A percentile compares a stretch with the other conserved stretches of the same genome.
These are phyloP conservation scores for Yasuhikotakia modesta DNA, from an alignment of 2,797 vertebrate species.

Conservation along the genomic window DNA sequence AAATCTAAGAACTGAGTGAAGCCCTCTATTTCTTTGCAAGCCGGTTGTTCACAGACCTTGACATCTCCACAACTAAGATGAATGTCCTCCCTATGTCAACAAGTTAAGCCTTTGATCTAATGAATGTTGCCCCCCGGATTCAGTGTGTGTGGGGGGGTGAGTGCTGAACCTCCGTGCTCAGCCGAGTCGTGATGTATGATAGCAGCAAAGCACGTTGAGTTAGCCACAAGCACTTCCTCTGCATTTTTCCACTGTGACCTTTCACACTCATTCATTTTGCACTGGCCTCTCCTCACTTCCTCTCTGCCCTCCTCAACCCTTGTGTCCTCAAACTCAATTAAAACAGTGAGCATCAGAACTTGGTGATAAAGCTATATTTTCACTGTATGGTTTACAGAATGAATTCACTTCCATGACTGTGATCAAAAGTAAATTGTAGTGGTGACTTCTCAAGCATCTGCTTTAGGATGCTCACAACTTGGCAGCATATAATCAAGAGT, in stretches of 20 bases:
- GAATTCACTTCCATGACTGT: neutral
- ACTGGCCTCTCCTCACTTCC: constrained; percentile 56
- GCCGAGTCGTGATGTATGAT: constrained; percentile 72
- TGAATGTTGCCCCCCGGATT: constrained; percentile 60
- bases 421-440: neutral
- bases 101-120: constrained; percentile 63
- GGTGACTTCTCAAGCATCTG: neutral
- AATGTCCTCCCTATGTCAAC: constrained; percentile 62
- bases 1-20: constrained; percentile 24
- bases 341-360: constrained; percentile 50
- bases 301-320: constrained; percentile 48
- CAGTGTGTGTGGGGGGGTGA: constrained; percentile 10
- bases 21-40: constrained; percentile 35
- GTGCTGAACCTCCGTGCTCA: constrained; percentile 28
- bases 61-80: constrained; percentile 59
- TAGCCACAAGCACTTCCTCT: constrained; percentile 75
- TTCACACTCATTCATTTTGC: constrained; percentile 71
- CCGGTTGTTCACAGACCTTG: constrained; percentile 49
- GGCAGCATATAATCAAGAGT: constrained; percentile 15
- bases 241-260: constrained; percentile 70
- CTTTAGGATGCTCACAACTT: neutral
- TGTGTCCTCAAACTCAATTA: constrained; percentile 22
- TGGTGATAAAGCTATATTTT: neutral
- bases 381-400: neutral
- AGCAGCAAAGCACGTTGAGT: constrained; percentile 67